Evolutionary conservation across 2,888 invertebrate genomes (phyloP).

Genomic region (Diplolepis rosae): DNA sequence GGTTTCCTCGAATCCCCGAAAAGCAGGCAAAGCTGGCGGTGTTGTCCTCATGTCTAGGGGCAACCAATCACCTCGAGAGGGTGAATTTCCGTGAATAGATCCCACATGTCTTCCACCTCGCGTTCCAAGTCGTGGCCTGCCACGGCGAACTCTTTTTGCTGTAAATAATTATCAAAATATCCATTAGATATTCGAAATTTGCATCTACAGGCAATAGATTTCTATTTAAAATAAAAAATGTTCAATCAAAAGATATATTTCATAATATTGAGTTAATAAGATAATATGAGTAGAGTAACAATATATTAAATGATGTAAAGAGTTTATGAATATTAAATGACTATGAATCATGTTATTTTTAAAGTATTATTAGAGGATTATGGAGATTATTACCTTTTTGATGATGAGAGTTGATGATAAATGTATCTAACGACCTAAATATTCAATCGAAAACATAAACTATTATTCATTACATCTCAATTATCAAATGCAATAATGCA

Average conservation of each 20-base stretch:
- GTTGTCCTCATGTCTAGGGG: constrained; percentile 72
- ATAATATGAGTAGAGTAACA: not conserved
- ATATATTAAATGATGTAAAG: not conserved
- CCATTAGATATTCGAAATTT: too few species aligned
- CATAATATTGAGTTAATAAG: not conserved
- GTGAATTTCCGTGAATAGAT: constrained; percentile 66
- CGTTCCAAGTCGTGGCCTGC: constrained; percentile 70
- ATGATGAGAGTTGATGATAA: constrained; percentile 16
- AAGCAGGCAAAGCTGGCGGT: constrained; percentile 68
- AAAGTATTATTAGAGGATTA: constrained; percentile 1
- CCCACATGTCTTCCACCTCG: constrained; percentile 63
- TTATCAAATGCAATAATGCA: not conserved
- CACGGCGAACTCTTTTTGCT: constrained; percentile 69
- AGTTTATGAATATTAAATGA: not conserved
- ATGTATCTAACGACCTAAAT: constrained; percentile 9
- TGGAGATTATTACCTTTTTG: constrained; percentile 28
- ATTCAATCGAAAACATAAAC: not conserved
- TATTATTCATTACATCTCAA: not conserved
- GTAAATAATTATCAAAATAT: too few species aligned
- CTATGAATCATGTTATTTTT: not conserved
- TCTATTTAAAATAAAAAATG: too few species aligned
- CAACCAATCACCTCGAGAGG: constrained; percentile 69
- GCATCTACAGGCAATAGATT: too few species aligned
- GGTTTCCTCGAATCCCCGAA: constrained; percentile 68
- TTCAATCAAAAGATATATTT: too few species aligned